Evolutionary conservation across 2,113 vertebrate genomes (phyloP).

Genomic region (Proteles cristata): DNA sequence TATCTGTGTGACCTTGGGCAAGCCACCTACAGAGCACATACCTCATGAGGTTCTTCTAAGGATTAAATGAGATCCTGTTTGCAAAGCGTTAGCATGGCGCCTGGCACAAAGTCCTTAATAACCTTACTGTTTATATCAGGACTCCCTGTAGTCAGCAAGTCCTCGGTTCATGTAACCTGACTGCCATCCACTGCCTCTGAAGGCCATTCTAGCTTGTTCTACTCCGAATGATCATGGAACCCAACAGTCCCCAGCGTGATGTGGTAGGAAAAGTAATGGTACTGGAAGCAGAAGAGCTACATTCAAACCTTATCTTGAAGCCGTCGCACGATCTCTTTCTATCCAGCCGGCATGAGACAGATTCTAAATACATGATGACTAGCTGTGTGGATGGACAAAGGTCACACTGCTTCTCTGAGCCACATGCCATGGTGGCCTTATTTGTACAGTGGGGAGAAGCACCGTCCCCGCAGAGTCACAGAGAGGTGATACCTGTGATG

Average conservation of each 20-base stretch:
- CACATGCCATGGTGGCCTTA: not conserved
- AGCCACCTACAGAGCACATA: not conserved
- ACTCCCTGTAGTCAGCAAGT: not conserved
- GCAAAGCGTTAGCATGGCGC: not conserved
- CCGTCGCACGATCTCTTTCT: not conserved
- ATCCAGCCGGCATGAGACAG: not conserved
- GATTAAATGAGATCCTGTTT: not conserved
- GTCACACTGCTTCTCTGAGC: not conserved
- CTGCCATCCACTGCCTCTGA: not conserved
- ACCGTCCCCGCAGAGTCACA: not conserved
- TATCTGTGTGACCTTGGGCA: not conserved
- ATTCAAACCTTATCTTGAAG: not conserved
- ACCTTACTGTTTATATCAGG: not conserved
- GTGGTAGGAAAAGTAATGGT: not conserved
- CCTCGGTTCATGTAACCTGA: not conserved
- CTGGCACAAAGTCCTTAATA: not conserved
- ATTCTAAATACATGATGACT: not conserved
- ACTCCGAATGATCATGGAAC: not conserved
- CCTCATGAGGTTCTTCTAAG: not conserved
- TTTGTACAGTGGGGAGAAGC: not conserved
- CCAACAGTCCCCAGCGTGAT: not conserved
- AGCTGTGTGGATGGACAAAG: fast-evolving
- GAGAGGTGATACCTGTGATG: not conserved
- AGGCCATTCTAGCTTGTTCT: not conserved
- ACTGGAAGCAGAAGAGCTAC: not conserved